phyloP scores from a whole-genome alignment of 2,113 vertebrate genomes.

The Sminthopsis crassicaudata region DNA sequence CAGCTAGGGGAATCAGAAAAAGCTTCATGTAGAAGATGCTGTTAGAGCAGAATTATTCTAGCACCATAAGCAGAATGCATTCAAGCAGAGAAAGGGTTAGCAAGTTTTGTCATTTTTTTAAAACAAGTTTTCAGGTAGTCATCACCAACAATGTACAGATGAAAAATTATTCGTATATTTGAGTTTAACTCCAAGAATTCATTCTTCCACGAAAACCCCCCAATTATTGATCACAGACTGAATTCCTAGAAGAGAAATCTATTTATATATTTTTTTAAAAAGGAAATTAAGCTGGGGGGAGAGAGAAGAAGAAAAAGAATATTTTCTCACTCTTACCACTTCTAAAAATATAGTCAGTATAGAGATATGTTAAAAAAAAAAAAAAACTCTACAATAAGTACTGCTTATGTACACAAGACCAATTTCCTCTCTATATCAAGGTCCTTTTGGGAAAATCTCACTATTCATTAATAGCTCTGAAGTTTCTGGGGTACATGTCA shows the following conservation, averaged over 20 bases:
- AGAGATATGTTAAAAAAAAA: neutral
- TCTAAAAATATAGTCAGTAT: neutral
- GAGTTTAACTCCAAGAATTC: neutral
- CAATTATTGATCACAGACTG: neutral
- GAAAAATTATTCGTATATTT: conserved; percentile 12
- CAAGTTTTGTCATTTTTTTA: neutral
- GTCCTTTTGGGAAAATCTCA: neutral
- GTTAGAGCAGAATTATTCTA: neutral
- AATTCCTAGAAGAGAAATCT: neutral
- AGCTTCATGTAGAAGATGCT: neutral
- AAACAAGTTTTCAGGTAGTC: neutral
- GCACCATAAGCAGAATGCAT: neutral
- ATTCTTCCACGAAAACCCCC: neutral
- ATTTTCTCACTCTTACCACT: neutral
- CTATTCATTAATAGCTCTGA: neutral
- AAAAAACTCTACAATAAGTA: neutral
- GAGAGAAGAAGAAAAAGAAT: neutral
- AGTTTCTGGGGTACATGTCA: conserved; percentile 12
- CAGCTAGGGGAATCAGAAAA: neutral
- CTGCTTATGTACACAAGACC: neutral
- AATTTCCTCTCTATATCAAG: neutral
- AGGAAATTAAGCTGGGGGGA: neutral
- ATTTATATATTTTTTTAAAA: neutral
- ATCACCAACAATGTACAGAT: neutral
- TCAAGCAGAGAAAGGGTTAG: conserved; percentile 2